These are phyloP conservation scores for Sarcophilus harrisii DNA, from an alignment of 2,797 vertebrate genomes.

Conservation along the genomic window DNA sequence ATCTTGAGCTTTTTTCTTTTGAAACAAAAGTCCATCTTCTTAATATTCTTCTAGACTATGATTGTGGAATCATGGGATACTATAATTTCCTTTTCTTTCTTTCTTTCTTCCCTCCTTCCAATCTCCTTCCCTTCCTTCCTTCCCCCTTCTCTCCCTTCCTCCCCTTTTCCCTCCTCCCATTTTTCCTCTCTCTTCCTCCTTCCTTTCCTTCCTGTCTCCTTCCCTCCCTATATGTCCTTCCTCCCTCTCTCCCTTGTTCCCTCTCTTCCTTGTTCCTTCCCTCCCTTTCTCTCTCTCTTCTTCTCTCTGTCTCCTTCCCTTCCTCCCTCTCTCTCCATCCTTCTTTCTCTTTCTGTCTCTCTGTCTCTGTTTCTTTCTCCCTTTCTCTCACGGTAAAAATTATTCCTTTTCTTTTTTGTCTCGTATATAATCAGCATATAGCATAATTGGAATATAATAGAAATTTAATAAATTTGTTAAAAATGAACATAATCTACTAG, in stretches of 20 bases:
- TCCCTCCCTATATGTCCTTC: no score
- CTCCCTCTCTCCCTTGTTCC: no score
- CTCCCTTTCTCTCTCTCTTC: neutral
- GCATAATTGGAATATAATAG: neutral
- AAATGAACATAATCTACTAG: neutral
- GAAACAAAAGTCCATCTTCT: neutral
- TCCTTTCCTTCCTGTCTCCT: no score
- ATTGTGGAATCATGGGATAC: neutral
- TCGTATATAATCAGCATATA: neutral
- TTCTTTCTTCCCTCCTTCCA: neutral
- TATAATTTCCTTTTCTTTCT: neutral
- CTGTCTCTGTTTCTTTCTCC: accelerated
- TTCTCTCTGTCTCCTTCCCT: neutral
- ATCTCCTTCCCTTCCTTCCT: no score
- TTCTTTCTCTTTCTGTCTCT: neutral
- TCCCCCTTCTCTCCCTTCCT: no score
- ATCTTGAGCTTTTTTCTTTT: neutral
- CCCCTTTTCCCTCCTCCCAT: no score
- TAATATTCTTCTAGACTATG: neutral
- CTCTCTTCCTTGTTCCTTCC: no score
- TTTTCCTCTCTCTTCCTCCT: neutral
- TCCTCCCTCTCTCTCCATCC: no score
- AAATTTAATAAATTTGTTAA: neutral
- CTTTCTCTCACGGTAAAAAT: neutral
- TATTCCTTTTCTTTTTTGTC: neutral